Evolutionary conservation across 2,797 vertebrate genomes (phyloP), one percentile per base, ranked within the genome.

Genomic region (Salarias fasciatus): DNA sequence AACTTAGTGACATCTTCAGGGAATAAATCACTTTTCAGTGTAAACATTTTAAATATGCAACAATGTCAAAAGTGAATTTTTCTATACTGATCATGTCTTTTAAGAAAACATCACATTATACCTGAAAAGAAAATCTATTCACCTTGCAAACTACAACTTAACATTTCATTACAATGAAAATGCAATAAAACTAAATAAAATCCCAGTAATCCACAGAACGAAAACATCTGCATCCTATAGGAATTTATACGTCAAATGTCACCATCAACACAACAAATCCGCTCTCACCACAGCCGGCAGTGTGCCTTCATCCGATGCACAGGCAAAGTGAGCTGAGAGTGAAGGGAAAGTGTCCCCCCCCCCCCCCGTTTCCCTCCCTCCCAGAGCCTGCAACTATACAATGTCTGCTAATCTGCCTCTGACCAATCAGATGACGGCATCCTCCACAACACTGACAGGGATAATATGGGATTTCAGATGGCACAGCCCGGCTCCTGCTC

Each of bases 351-450:
- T 59, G 15, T 53, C 2, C 28, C 77, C 53, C 61, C 69, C 57
- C 53, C 45, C 58, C 75, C 18, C 24, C 18, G 24, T 24, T 55
- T 52, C 43, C 54, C 73, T 68, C 64, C 48, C 74, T 65, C 63
- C 50, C 37, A 9, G 7, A 11, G 63, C 70, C 50, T 2, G 13
- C 60, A 71, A 71, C 81, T 80, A 79, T 64, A 86, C 72, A 79
- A 79, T 63, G 56, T 75, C 76, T 63, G 70, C 63, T 86, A 86
- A 86, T 89, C 83, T 77, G 56, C 8, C 36, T 35, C 53, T 11
- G 66, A 80, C 90, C 87, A 90, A 89, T 90, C 87, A 74, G 40
- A 57, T 2, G 46, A 50, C 3, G 11, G 40, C 0, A 36, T 63
- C 33, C 57, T 46, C 38, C 53, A 35, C 64, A 63, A 65, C 12